Base-by-base conservation (phyloP, 2,797 vertebrate species). In the Helicolenus hilgendorfi region DNA sequence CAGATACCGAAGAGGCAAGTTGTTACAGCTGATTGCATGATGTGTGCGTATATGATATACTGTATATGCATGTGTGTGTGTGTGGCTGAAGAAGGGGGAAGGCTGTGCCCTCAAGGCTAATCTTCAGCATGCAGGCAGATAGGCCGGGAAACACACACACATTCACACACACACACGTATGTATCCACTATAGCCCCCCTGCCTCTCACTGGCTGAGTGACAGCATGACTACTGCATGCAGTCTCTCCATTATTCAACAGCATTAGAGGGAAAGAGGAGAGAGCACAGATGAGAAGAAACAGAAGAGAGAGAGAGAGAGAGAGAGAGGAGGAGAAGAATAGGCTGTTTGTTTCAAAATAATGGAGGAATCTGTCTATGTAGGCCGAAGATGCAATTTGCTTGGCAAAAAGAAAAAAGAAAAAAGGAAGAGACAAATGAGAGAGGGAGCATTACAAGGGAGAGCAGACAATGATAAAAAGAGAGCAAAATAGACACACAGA, bases 171-270 rank as follows among this genome's bases (percentile, higher is more conserved):
- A 73, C 87, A 84, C 87, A 84, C 87, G 91, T 84, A 94, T 82
- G 86, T 92, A 95, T 94, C 93, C 95, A 91, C 86, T 2, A 81
- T 94, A 94, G 87, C 86, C 85, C 83, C 88, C 84, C 89, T 77
- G 82, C 84, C 91, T 91, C 89, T 90, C 79, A 81, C 94, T 83
- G 92, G 92, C 84, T 95, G 95, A 95, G 92, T 95, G 96, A 96
- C 96, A 96, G 95, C 93, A 94, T 74, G 91, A 93, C 93, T 93
- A 84, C 91, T 93, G 94, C 94, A 95, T 95, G 92, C 92, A 91
- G 90, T 92, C 91, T 92, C 92, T 96, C 94, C 96, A 96, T 96
- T 96, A 96, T 96, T 97, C 94, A 97, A 80, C 88, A 94, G 95
- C 91, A 95, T 94, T 93, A 93, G 83, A 88, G 83, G 68, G 65